Base-by-base conservation (phyloP, 2,888 invertebrate species). In the Heliconius erato region DNA sequence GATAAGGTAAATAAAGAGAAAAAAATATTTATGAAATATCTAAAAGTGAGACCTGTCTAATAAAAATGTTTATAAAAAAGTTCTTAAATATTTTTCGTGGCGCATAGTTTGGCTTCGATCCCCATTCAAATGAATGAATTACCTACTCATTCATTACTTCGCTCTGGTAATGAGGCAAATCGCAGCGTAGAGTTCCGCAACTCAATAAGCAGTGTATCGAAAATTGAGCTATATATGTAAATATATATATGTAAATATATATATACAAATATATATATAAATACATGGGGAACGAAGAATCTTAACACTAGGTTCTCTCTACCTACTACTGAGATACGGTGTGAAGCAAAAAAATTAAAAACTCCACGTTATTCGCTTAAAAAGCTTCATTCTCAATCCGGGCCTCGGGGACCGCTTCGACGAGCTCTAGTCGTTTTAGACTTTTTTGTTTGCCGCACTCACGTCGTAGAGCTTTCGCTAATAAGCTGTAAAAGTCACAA, bases 401-500 rank as follows among this genome's bases (percentile, higher is more conserved):
- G 76, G 76, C n/a, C 54, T n/a, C 35, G 16, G 54, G 44, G 35
- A 76, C 16, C 16, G 63, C n/a, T 76, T 63, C 35, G 35, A 59
- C 7, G n/a, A 19, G 59, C 35, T 63, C 63, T 19, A 63, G 35
- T n/a, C 14, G 35, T 35, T 63, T 76, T 23, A 63, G 12, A 63
- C 35, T 76, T 59, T 76, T 72, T 72, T 72, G 76, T 76, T 49
- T 32, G 26, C 49, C 44, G 44, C 78, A 23, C 23, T 78, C 40
- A 78, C 63, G 14, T 26, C 26, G 67, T 78, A 44, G 28, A 49
- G 28, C 23, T 49, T 44, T 49, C 68, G 44, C 44, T 67, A 78
- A 78, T 78, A 78, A 68, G 67, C 78, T 67, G 44, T 78, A 28
- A 32, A 78, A 32, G 67, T 68, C 12, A 28, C 78, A 78, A 68